phyloP scores from a whole-genome alignment of 2,888 invertebrate species.

The Gortyna flavago region DNA sequence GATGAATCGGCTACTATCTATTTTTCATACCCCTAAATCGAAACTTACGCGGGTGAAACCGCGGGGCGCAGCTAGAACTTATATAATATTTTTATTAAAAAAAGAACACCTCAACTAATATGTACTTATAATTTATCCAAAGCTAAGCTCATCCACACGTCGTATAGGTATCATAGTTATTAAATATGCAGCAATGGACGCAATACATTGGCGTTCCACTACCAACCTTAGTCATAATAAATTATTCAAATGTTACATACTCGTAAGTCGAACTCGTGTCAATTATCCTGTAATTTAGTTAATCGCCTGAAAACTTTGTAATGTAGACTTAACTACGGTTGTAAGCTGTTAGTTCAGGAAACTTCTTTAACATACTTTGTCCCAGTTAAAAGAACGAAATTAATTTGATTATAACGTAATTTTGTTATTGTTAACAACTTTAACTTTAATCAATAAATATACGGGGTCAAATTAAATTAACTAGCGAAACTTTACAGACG shows the following conservation, averaged over 20 bases:
- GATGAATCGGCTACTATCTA: no score
- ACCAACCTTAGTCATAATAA: conserved; percentile 30
- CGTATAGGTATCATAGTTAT: background rate
- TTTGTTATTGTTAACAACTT: background rate
- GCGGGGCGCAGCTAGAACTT: no score
- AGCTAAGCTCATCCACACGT: background rate
- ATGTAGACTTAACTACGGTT: conserved; percentile 11
- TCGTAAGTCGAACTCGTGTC: conserved; percentile 15
- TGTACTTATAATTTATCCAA: background rate
- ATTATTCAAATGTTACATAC: conserved; percentile 43
- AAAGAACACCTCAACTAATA: background rate
- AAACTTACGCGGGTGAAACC: no score
- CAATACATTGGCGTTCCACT: background rate
- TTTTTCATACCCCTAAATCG: no score
- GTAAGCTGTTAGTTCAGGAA: conserved; percentile 7
- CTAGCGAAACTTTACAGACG: no score
- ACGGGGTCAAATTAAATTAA: no score
- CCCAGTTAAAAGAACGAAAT: background rate
- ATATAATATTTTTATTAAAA: no score
- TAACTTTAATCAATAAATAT: no score
- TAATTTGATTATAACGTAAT: background rate
- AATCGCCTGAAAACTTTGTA: conserved; percentile 34
- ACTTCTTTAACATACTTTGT: conserved; percentile 6
- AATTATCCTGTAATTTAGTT: conserved; percentile 45
- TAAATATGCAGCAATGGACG: background rate